Evolutionary conservation across 2,888 invertebrate genomes (phyloP).

Genomic region (Lasioglossum leucozonium): DNA sequence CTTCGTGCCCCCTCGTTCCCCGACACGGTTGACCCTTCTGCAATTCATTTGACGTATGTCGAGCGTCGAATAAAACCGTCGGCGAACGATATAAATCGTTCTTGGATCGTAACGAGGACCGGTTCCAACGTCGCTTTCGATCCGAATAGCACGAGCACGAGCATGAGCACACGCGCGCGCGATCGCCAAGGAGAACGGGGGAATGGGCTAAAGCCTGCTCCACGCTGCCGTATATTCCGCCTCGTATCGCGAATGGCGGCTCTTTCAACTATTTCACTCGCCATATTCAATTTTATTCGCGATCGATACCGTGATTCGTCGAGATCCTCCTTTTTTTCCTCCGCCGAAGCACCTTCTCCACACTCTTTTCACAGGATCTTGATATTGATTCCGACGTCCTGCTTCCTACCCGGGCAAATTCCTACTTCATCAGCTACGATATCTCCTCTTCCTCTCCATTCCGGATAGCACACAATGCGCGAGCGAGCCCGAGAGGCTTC

Average conservation of each 20-base stretch:
- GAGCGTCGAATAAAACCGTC: conserved; percentile 48
- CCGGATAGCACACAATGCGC: neutral
- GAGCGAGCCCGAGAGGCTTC: neutral
- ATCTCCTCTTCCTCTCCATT: neutral
- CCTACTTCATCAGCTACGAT: neutral
- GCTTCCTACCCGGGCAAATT: neutral
- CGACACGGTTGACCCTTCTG: conserved; percentile 36
- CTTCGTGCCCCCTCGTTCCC: neutral
- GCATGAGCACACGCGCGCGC: too few species aligned
- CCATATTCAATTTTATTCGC: conserved; percentile 4
- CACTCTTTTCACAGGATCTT: neutral
- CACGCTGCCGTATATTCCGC: neutral
- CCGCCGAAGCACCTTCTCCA: neutral
- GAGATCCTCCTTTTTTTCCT: neutral
- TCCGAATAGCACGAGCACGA: neutral
- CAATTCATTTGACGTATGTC: conserved; percentile 73
- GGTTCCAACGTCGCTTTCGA: conserved; percentile 25
- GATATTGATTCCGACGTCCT: neutral
- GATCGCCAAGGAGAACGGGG: neutral
- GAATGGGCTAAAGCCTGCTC: neutral
- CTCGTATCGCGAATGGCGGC: conserved; percentile 8
- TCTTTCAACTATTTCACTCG: conserved; percentile 10
- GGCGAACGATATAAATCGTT: conserved; percentile 47
- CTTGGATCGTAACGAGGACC: conserved; percentile 35
- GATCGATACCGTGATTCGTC: conserved; percentile 8